Percentiles rank a stretch among this genome's conserved stretches.
These are phyloP conservation scores for Hydra vulgaris DNA, from an alignment of 30 jellyfish, hydroid and myxozoan species.

Conservation along the genomic window DNA sequence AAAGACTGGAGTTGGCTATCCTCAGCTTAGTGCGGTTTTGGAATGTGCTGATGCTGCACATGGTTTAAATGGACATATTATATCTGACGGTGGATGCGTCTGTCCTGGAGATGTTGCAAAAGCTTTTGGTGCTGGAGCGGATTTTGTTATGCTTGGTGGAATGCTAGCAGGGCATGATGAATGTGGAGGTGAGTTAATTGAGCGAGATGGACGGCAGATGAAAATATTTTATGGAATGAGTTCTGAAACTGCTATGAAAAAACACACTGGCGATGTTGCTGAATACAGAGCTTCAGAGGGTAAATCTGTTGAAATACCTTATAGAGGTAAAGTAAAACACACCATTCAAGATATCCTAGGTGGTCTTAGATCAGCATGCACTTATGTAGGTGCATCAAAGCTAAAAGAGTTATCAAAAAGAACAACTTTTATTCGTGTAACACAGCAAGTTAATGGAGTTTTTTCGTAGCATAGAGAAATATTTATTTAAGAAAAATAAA, in stretches of 20 bases:
- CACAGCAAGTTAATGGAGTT: constrained; percentile 79
- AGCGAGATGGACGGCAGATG: constrained; percentile 75
- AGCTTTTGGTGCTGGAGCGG: constrained; percentile 99
- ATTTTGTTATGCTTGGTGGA: constrained; percentile 97
- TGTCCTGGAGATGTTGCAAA: constrained; percentile 95
- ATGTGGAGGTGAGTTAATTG: constrained; percentile 93
- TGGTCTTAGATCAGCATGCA: constrained; percentile 93
- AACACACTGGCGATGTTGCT: constrained; percentile 99
- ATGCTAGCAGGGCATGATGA: constrained; percentile 99
- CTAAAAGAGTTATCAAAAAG: constrained; percentile 84
- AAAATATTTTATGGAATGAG: constrained; percentile 97
- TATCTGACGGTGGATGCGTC: constrained; percentile 98
- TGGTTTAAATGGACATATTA: constrained; percentile 92
- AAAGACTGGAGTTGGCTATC: constrained; percentile 97
- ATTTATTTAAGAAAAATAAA: background rate
- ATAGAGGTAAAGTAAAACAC: constrained; percentile 76
- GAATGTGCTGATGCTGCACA: constrained; percentile 99
- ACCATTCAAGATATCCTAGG: constrained; percentile 82
- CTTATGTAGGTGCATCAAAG: constrained; percentile 85
- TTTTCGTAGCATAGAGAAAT: constrained; percentile 7
- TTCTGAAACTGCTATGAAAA: constrained; percentile 94
- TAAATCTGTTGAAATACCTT: constrained; percentile 93
- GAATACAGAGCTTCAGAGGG: constrained; percentile 98
- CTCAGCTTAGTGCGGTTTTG: constrained; percentile 97
- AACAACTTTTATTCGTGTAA: constrained; percentile 91